phyloP scores from a whole-genome alignment of 1,140 invertebrate species.

The Bradysia coprophila region DNA sequence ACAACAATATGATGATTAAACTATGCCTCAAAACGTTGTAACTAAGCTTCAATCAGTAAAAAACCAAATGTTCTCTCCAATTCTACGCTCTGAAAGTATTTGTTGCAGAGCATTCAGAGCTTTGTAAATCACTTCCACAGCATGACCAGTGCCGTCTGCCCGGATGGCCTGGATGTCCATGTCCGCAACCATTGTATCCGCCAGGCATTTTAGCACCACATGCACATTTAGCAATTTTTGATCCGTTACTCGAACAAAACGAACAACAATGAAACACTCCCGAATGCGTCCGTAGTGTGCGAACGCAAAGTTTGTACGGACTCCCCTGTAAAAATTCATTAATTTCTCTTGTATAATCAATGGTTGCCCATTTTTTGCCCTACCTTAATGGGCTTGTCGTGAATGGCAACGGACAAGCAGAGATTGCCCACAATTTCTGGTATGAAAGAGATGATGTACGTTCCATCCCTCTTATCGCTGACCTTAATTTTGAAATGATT shows the following conservation, averaged over 20 bases:
- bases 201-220: constrained; percentile 49
- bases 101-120: constrained; percentile 29
- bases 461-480: constrained; percentile 35
- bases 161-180: constrained; percentile 58
- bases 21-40: too few species aligned
- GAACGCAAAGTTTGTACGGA: constrained; percentile 34
- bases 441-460: constrained; percentile 33
- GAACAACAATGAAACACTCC: constrained; percentile 62
- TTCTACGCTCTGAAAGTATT: constrained; percentile 7
- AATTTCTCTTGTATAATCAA: too few species aligned
- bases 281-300: constrained; percentile 33
- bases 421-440: constrained; percentile 37
- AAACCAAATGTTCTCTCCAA: background rate
- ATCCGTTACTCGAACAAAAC: constrained; percentile 61
- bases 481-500: constrained; percentile 29
- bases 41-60: too few species aligned
- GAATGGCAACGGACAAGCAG: constrained; percentile 33
- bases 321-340: constrained; percentile 33
- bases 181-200: constrained; percentile 59
- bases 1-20: too few species aligned
- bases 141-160: constrained; percentile 65
- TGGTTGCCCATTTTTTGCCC: too few species aligned
- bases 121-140: constrained; percentile 40
- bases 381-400: constrained; percentile 40
- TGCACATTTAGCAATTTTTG: constrained; percentile 42